Percentiles rank a stretch among this genome's conserved stretches.
Evolutionary conservation across 2,888 invertebrate genomes (phyloP).

Genomic region (Brassicogethes aeneus): DNA sequence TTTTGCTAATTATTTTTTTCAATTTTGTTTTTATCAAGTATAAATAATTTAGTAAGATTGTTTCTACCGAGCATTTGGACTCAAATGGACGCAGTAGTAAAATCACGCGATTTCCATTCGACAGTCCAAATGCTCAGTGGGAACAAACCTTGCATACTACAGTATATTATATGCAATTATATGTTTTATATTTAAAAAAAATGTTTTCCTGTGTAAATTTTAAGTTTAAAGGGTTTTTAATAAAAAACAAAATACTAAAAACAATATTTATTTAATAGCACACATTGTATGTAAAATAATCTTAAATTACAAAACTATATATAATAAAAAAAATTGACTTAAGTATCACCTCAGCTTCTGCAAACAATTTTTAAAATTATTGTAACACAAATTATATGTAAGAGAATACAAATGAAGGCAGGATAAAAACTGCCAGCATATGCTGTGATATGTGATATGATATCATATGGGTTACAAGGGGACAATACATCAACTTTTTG

Average conservation of each 20-base stretch:
- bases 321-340: slow-evolving; percentile 26
- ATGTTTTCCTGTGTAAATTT: too few species aligned
- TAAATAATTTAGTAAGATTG: too few species aligned
- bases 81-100: too few species aligned
- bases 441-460: neutral
- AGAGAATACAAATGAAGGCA: slow-evolving; percentile 15
- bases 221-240: too few species aligned
- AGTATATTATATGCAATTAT: too few species aligned
- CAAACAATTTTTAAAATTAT: slow-evolving; percentile 24
- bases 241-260: slow-evolving; percentile 25
- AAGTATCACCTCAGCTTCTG: slow-evolving; percentile 28
- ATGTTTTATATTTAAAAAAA: too few species aligned
- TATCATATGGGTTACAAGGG: slow-evolving; percentile 11
- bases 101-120: too few species aligned
- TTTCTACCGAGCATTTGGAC: too few species aligned
- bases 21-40: too few species aligned
- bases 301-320: slow-evolving; percentile 30
- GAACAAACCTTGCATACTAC: too few species aligned
- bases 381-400: slow-evolving; percentile 24
- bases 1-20: too few species aligned
- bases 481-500: slow-evolving; percentile 6
- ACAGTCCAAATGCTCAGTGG: too few species aligned
- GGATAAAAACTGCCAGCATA: neutral
- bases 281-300: slow-evolving; percentile 36
- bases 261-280: slow-evolving; percentile 36